Evolutionary conservation across 1,140 invertebrate genomes (phyloP), one percentile per base, ranked within the genome.

Genomic region (Eupristina koningsbergeri): DNA sequence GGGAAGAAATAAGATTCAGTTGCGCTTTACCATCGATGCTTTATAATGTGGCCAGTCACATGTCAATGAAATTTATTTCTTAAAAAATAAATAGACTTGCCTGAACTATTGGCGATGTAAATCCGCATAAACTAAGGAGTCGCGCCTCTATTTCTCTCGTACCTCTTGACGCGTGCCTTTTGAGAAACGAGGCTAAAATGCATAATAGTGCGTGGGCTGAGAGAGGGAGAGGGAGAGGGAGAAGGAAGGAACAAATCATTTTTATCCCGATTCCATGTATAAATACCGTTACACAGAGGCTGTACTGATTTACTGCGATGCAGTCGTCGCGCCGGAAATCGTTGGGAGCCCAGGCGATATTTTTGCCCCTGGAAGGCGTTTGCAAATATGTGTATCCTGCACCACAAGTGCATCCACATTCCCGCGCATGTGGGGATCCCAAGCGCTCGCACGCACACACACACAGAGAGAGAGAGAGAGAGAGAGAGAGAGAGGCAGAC

Each of bases 301-400:
- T 53, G 61, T 81, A 58, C 71, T 74, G 50, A 81, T 81, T 80
- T 80, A 80, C 34, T 17, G n/a, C 17, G 36, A 34, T 29, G 22
- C 36, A 17, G 39, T n/a, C 39, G 31, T 64, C 31, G 77, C 41
- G 47, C 47, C 79, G 79, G 67, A 80, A 80, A 69, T 67, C 36
- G 22, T 31, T 15, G 64, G 29, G 39, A 73, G 36, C 26, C 69
- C 5, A 45, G 6, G 69, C n/a, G 19, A 26, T 36, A 26, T 78
- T 64, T 67, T 78, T 64, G 58, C 26, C 9, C 53, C 53, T 58
- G 22, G n/a, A 22, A 17, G 26, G 53, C 26, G 34, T 39, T 61
- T 61, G 53, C 36, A 11, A 63, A 64, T 78, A n/a, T 78, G 19
- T 45, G 13, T 45, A 13, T 13, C 13, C 6, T 45, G 41, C 6